Percentiles rank a stretch among this genome's conserved stretches.
phyloP scores from a whole-genome alignment of 92 coral and sea anemone species.

The Palythoa grandiflora region DNA sequence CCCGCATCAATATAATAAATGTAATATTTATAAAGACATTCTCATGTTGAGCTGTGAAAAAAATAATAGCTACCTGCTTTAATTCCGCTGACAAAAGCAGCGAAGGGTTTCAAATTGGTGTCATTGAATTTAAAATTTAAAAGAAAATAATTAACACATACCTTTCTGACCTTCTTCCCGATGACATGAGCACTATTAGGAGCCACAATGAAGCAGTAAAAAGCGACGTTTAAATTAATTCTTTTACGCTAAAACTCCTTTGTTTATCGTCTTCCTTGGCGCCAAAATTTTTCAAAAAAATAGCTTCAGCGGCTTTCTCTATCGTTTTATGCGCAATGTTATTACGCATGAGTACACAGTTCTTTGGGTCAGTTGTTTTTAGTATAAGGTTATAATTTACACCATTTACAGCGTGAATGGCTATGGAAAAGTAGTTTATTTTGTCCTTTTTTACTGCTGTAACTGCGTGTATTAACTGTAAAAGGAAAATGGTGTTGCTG shows the following conservation, averaged over 20 bases:
- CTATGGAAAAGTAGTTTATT: background rate
- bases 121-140: background rate
- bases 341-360: constrained; percentile 18
- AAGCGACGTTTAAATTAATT: constrained; percentile 9
- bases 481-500: constrained; percentile 72
- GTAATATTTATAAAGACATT: background rate
- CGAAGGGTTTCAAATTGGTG: background rate
- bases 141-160: constrained; percentile 29
- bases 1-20: background rate
- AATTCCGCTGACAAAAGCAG: background rate
- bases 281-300: constrained; percentile 16
- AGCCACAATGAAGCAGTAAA: constrained; percentile 43
- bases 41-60: constrained; percentile 8
- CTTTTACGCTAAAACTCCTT: background rate
- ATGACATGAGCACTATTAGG: constrained; percentile 60
- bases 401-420: background rate
- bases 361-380: constrained; percentile 10
- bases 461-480: background rate
- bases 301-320: constrained; percentile 14
- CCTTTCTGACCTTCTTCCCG: constrained; percentile 78
- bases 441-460: background rate
- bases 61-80: background rate
- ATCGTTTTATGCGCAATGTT: constrained; percentile 11
- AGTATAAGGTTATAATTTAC: background rate
- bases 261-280: constrained; percentile 27